Conservation (phyloP, 2,113 vertebrate genomes). For the Orcinus orca region DNA sequence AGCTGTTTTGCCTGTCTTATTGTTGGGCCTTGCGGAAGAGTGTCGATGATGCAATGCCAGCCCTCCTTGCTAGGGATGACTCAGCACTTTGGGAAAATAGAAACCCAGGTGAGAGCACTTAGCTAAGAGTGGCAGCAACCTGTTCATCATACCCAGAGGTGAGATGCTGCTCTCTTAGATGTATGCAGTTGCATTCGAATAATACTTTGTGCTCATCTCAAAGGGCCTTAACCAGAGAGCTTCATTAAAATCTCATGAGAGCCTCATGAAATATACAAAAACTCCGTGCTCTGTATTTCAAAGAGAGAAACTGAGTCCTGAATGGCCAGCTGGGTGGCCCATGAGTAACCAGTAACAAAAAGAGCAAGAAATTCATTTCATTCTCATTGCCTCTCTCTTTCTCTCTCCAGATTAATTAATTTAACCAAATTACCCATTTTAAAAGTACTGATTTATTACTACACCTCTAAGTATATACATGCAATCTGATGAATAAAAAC, state of each 20-base stretch:
- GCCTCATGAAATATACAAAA: background rate
- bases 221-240: background rate
- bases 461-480: background rate
- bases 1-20: background rate
- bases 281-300: background rate
- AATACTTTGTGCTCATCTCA: background rate
- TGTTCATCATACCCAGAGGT: background rate
- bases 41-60: background rate
- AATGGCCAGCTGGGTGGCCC: background rate
- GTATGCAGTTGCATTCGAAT: background rate
- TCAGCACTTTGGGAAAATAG: background rate
- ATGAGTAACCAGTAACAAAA: background rate
- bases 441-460: background rate
- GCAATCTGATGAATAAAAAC: background rate
- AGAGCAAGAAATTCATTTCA: background rate
- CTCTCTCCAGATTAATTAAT: background rate
- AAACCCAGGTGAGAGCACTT: background rate
- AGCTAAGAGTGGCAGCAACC: background rate
- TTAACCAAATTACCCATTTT: background rate
- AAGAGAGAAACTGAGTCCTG: constrained; percentile 41
- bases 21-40: background rate
- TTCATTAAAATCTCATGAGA: background rate
- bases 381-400: background rate
- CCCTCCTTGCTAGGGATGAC: background rate
- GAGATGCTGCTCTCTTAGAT: background rate